These are phyloP conservation scores for Tinea pellionella DNA, from an alignment of 2,888 invertebrate genomes.

Conservation along the genomic window DNA sequence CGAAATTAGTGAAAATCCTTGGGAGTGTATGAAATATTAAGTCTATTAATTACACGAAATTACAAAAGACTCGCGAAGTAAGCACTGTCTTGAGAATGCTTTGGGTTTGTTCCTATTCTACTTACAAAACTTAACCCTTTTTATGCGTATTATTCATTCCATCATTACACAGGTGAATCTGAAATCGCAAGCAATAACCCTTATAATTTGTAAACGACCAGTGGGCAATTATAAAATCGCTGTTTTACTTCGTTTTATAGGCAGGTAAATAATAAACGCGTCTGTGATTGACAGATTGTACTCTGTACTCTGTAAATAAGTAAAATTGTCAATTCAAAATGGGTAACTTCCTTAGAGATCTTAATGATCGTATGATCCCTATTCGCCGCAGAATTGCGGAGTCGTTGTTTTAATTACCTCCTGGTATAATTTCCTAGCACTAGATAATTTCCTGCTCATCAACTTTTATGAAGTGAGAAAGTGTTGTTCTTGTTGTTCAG, in stretches of 20 bases:
- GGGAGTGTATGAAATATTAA: conserved; percentile 53
- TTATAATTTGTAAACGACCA: too few relatives aligned
- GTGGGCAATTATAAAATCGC: too few relatives aligned
- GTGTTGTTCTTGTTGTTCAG: not conserved
- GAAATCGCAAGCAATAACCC: too few relatives aligned
- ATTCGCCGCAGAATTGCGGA: conserved; percentile 35
- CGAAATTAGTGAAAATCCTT: conserved; percentile 50
- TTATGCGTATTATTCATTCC: too few relatives aligned
- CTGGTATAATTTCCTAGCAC: conserved; percentile 8
- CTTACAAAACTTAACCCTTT: not conserved
- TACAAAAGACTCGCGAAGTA: conserved; percentile 43
- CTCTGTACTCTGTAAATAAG: too few relatives aligned
- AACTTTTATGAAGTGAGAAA: conserved; percentile 13
- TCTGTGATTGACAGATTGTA: too few relatives aligned
- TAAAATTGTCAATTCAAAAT: not conserved
- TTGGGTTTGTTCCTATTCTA: conserved; percentile 5
- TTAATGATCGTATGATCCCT: conserved; percentile 50
- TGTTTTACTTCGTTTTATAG: too few relatives aligned
- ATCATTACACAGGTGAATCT: too few relatives aligned
- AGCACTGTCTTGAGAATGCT: conserved; percentile 35
- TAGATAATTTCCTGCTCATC: conserved; percentile 10
- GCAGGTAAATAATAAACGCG: too few relatives aligned
- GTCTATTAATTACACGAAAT: conserved; percentile 51
- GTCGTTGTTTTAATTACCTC: conserved; percentile 20
- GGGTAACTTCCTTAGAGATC: conserved; percentile 25